These are phyloP conservation scores for Hylyphantes graminicola DNA, from an alignment of 1,140 invertebrate genomes.

Conservation along the genomic window DNA sequence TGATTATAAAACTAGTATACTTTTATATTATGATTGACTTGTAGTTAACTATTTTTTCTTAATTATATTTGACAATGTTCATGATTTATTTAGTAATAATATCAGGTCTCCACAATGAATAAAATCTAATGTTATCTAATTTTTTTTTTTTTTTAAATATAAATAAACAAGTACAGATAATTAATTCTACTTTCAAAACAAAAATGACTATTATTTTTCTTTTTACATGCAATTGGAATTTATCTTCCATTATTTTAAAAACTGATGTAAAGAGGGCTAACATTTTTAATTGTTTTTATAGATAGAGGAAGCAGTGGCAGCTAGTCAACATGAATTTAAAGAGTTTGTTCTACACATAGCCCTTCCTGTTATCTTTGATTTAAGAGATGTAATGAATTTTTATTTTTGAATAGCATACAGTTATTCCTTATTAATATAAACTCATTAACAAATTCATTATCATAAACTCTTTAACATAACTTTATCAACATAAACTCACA, in stretches of 20 bases:
- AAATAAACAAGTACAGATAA: background rate
- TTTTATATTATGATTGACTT: too few relatives aligned
- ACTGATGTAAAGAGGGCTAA: background rate
- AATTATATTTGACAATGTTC: too few relatives aligned
- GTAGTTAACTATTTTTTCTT: too few relatives aligned
- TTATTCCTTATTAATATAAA: background rate
- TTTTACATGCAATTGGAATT: too few relatives aligned
- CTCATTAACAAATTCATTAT: too few relatives aligned
- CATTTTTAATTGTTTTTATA: background rate
- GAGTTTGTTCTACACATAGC: constrained; percentile 53
- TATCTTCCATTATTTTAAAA: too few relatives aligned
- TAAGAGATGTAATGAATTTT: constrained; percentile 50
- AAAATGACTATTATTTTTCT: background rate
- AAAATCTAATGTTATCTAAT: background rate
- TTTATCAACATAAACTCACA: too few relatives aligned
- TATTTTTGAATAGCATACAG: background rate
- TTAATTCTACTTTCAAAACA: background rate
- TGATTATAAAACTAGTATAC: too few relatives aligned
- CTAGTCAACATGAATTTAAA: constrained; percentile 19
- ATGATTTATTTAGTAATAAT: too few relatives aligned
- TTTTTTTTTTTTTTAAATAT: background rate
- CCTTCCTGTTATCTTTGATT: constrained; percentile 49
- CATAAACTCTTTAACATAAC: too few relatives aligned
- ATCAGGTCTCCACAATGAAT: background rate
- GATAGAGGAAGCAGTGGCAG: constrained; percentile 3